phyloP scores from a whole-genome alignment of 2,113 vertebrate species.

The Burhinus oedicnemus region DNA sequence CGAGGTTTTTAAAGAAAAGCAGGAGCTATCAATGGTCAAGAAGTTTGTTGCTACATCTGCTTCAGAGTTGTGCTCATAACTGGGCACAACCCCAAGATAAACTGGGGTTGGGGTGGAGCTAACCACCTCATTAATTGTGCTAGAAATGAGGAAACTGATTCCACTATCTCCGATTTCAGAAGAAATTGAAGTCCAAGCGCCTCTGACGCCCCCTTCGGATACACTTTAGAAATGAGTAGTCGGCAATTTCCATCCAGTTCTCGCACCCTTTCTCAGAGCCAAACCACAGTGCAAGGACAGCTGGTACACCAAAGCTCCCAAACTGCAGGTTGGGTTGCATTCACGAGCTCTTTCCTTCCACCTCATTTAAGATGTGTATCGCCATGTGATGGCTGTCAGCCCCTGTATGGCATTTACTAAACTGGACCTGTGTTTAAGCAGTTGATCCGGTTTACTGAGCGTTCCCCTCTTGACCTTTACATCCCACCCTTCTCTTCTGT shows the following conservation, averaged over 20 bases:
- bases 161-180: not conserved
- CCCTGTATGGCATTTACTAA: not conserved
- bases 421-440: not conserved
- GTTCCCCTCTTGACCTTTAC: not conserved
- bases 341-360: not conserved
- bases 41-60: not conserved
- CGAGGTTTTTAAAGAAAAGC: not conserved
- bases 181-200: not conserved
- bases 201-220: constrained; percentile 2
- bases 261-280: not conserved
- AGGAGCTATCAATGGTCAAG: not conserved
- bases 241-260: not conserved
- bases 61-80: not conserved
- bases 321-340: not conserved
- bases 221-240: not conserved
- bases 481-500: not conserved
- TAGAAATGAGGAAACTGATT: not conserved
- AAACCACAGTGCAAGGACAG: not conserved
- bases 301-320: not conserved
- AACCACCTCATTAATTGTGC: constrained; percentile 2
- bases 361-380: not conserved
- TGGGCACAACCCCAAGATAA: not conserved
- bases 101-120: constrained; percentile 1
- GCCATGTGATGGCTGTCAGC: not conserved
- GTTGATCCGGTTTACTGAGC: not conserved